Evolutionary conservation across 1,140 invertebrate genomes (phyloP).

Genomic region (Parapsyche elsis): DNA sequence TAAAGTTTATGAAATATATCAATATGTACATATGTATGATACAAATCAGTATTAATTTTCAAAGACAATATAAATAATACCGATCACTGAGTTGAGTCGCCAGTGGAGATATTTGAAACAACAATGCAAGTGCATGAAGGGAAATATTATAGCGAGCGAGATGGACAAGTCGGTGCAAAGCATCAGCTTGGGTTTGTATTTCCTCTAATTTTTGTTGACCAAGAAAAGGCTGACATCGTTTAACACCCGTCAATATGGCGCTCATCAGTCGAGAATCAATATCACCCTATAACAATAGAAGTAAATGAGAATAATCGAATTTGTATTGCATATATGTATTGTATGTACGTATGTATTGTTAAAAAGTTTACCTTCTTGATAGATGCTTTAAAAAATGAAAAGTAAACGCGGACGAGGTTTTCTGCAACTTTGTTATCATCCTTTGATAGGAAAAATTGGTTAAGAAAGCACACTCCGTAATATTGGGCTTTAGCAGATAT

Average conservation of each 20-base stretch:
- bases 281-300: slow-evolving; percentile 74
- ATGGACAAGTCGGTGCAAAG: slow-evolving; percentile 91
- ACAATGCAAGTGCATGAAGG: slow-evolving; percentile 86
- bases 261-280: slow-evolving; percentile 93
- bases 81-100: slow-evolving; percentile 69
- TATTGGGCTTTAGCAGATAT: slow-evolving; percentile 88
- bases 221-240: slow-evolving; percentile 86
- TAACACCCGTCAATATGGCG: slow-evolving; percentile 88
- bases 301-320: no score
- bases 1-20: slow-evolving; percentile 46
- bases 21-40: neutral
- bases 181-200: slow-evolving; percentile 79
- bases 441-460: slow-evolving; percentile 79
- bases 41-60: neutral
- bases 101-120: slow-evolving; percentile 83
- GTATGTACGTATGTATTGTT: slow-evolving; percentile 18
- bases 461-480: slow-evolving; percentile 92
- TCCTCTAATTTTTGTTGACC: slow-evolving; percentile 68
- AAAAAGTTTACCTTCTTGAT: slow-evolving; percentile 78
- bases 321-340: no score
- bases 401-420: slow-evolving; percentile 90
- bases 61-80: slow-evolving; percentile 58
- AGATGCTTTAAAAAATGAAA: slow-evolving; percentile 94
- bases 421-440: slow-evolving; percentile 82
- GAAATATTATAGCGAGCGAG: slow-evolving; percentile 84